Evolutionary conservation across 1,140 invertebrate species (phyloP), one percentile per base, ranked within the genome.

Genomic region (Holcopasites calliopsidis): DNA sequence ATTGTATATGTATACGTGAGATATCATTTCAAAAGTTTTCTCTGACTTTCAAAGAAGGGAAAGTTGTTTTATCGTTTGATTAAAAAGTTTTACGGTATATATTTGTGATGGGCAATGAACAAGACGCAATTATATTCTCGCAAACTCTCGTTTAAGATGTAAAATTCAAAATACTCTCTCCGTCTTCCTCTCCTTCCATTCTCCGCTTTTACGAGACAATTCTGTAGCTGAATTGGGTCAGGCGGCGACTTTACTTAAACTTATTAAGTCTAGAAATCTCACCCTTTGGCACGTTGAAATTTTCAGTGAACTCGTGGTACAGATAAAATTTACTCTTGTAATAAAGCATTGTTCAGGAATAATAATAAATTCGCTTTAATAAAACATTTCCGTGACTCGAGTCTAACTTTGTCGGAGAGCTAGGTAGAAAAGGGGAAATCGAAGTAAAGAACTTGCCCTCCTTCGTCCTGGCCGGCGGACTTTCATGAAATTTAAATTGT

Each of bases 331-430:
- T 60, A 57, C 10, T 21, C 8, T 42, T 23, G 61, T 66, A 62
- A 66, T 55, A 74, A 74, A 62, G 61, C n/a, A 42, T 38, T 66
- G 71, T 74, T 35, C 60, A 33, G 31, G 50, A 74, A 66, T 74
- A 74, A 66, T 74, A 74, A 74, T 66, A 73, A 73, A 73, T 73
- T 49, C 38, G 28, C 38, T 21, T 55, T 74, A 66, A 74, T 74
- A 66, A 74, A 74, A 74, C 50, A 66, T 58, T 65, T 55, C 40
- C 61, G 61, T 13, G 50, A 66, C 35, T 66, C 31, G 6, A 40
- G 16, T 16, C 10, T 10, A 55, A 66, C 38, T 47, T 74, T n/a
- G 10, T 3, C 16, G 31, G 18, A 23, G 23, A 52, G 2, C 13
- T 42, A 38, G 21, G 13, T n/a, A 64, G 33, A 54, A n/a, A 38